Conservation (phyloP, 2,797 vertebrate genomes). For the Hyperoplus lanceolatus region DNA sequence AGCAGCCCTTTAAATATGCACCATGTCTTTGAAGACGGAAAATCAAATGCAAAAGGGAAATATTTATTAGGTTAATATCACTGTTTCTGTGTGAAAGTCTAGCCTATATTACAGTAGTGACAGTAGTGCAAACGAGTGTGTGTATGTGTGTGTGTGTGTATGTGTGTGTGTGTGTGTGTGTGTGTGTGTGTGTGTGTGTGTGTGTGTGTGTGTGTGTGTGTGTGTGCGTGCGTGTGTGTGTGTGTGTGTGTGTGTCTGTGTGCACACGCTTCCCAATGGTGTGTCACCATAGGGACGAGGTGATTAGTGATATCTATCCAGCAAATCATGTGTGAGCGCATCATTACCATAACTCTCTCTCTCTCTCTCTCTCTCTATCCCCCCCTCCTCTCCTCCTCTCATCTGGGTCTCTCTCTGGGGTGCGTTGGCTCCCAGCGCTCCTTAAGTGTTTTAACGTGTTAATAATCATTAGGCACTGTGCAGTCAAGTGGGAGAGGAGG, state of each 20-base stretch:
- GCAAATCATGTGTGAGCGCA: slow-evolving; percentile 74
- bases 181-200: slow-evolving; percentile 7
- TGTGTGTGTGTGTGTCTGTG: slow-evolving; percentile 13
- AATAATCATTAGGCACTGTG: slow-evolving; percentile 84
- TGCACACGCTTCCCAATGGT: slow-evolving; percentile 52
- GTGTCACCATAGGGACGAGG: slow-evolving; percentile 78
- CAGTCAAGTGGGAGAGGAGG: slow-evolving; percentile 77
- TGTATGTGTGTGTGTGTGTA: slow-evolving; percentile 5
- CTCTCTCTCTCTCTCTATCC: slow-evolving; percentile 32
- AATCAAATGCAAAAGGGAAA: slow-evolving; percentile 79
- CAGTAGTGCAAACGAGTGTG: slow-evolving; percentile 26
- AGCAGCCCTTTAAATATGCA: slow-evolving; percentile 76
- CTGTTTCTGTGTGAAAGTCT: slow-evolving; percentile 55
- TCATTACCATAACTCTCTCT: slow-evolving; percentile 76
- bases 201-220: slow-evolving; percentile 2
- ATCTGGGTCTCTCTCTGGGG: slow-evolving; percentile 74
- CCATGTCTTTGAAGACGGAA: slow-evolving; percentile 61
- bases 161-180: slow-evolving; percentile 9
- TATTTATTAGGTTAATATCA: slow-evolving; percentile 81
- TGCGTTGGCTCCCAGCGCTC: slow-evolving; percentile 76
- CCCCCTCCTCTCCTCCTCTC: slow-evolving; percentile 60
- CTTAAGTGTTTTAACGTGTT: slow-evolving; percentile 88
- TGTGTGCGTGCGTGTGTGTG: neutral
- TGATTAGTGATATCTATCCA: slow-evolving; percentile 81
- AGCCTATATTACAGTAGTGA: slow-evolving; percentile 31